Evolutionary conservation across 2,888 invertebrate genomes (phyloP), one percentile per base, ranked within the genome.

Genomic region (Leptinotarsa peninsularis): DNA sequence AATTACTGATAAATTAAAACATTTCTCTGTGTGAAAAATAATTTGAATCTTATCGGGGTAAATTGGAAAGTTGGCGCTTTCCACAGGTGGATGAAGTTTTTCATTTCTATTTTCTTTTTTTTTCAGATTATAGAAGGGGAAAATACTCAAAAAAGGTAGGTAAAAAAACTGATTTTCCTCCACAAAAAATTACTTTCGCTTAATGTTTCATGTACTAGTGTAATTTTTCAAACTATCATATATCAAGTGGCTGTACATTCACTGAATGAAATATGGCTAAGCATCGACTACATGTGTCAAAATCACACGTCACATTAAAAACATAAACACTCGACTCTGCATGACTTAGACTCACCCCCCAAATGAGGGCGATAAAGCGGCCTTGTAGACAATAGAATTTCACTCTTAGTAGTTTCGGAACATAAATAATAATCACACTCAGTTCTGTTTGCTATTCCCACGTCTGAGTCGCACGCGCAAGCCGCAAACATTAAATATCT

Each of bases 401-500:
- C 79, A 82, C 82, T 82, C 81, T 79, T 81, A 83, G 81, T 81
- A 82, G 83, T 82, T 82, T 81, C 82, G 79, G 81, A 80, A 86
- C 86, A 87, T 87, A 87, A 87, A 87, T 87, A 87, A 86, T 85
- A 86, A 87, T 87, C 87, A 86, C 81, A 84, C 83, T 82, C 86
- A 85, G 83, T 73, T 82, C 78, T 87, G 85, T 88, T 88, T 88
- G 86, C 86, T 78, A 85, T 88, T 88, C 88, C 88, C 88, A 88
- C 88, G 88, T 87, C 84, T 82, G 81, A 82, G 81, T 80, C 81
- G 81, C 84, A 84, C 85, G 85, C 86, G 85, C 83, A 82, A 83
- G 84, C 86, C 84, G 83, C 87, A 85, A 86, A 86, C 86, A 86
- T 88, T 87, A 88, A 87, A 87, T 87, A 86, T 87, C 86, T 86